phyloP scores from a whole-genome alignment of 1,140 invertebrate genomes.

The Drosophila triauraria region DNA sequence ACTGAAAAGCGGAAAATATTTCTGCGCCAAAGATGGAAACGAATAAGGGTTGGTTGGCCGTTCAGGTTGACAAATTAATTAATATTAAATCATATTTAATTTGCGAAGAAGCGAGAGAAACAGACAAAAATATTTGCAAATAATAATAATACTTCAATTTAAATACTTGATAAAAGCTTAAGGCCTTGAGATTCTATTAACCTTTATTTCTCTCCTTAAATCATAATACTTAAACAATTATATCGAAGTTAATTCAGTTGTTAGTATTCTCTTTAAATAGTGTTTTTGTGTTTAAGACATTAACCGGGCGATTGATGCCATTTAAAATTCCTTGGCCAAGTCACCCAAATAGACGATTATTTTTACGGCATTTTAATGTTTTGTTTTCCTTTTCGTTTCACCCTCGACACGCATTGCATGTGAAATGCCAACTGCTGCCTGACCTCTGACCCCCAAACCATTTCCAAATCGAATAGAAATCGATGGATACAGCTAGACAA shows the following conservation, averaged over 20 bases:
- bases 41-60: slow-evolving; percentile 29
- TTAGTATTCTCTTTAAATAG: background rate
- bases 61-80: slow-evolving; percentile 34
- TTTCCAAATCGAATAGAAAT: slow-evolving; percentile 52
- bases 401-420: slow-evolving; percentile 37
- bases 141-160: no score
- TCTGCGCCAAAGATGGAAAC: slow-evolving; percentile 32
- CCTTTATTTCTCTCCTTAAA: no score
- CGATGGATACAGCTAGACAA: slow-evolving; percentile 20
- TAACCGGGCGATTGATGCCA: slow-evolving; percentile 29
- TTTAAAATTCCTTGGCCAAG: slow-evolving; percentile 47
- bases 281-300: slow-evolving; percentile 12
- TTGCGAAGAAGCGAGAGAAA: no score
- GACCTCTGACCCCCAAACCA: slow-evolving; percentile 40
- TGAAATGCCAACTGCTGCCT: slow-evolving; percentile 39
- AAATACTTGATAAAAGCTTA: no score
- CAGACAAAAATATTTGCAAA: no score
- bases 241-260: background rate
- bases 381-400: slow-evolving; percentile 27
- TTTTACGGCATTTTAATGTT: slow-evolving; percentile 70
- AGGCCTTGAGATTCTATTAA: background rate
- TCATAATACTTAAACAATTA: background rate
- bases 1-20: slow-evolving; percentile 65
- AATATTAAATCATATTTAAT: no score
- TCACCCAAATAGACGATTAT: slow-evolving; percentile 50